phyloP scores from a whole-genome alignment of 2,797 vertebrate species.

The Picus viridis region DNA sequence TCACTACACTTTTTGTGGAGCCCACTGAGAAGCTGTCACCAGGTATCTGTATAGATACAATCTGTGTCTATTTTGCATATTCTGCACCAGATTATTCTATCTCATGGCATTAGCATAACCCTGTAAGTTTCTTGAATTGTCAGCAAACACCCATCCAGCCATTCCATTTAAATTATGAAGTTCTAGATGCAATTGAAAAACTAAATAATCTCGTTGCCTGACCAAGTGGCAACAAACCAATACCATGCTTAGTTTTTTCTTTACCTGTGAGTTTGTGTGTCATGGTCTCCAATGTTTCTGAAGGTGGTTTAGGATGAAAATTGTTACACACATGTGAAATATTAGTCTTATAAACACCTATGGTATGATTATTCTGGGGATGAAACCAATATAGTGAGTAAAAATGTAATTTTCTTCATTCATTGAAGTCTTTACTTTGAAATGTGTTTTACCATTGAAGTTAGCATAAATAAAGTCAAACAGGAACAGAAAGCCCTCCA shows the following conservation, averaged over 20 bases:
- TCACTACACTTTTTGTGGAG: rapidly evolving
- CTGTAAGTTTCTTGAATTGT: background rate
- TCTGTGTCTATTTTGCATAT: background rate
- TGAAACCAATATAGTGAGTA: background rate
- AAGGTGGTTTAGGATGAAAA: background rate
- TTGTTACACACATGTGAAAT: background rate
- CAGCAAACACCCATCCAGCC: background rate
- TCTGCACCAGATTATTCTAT: no score
- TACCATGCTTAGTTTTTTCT: background rate
- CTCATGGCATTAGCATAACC: background rate
- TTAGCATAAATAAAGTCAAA: background rate
- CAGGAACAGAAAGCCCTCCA: background rate
- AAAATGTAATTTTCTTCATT: background rate
- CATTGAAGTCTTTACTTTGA: background rate
- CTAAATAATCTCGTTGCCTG: background rate
- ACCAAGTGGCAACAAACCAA: background rate
- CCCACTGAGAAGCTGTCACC: background rate
- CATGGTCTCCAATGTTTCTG: rapidly evolving
- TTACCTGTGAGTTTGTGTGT: background rate
- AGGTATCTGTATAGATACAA: background rate
- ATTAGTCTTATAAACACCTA: background rate
- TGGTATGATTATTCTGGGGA: background rate
- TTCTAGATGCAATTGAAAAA: background rate
- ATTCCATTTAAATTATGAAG: background rate
- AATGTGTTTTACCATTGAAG: background rate